Evolutionary conservation across 2,797 vertebrate species (phyloP), one percentile per base, ranked within the genome.

Genomic region (Pangasius mekongensis): DNA sequence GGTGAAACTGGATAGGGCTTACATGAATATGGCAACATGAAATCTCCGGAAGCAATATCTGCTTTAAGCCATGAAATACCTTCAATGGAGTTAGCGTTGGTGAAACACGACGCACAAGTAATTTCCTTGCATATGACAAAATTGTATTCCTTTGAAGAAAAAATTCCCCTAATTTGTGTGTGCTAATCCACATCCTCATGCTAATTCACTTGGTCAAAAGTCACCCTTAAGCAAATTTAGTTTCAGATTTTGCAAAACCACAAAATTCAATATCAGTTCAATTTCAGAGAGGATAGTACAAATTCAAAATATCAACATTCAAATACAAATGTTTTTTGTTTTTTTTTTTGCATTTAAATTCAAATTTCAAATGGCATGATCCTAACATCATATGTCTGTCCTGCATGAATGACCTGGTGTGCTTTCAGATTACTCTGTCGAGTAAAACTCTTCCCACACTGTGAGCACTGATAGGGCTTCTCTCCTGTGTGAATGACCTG

Each of bases 391-490:
- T 20, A n/a, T 4, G 47, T 24, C 39, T 74, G 13, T 49, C 43
- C 43, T 76, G 73, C 52, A 27, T 76, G 73, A 76, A 52, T 76
- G 47, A 7, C 5, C 13, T n/a, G 24, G 16, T 52, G 73, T 49
- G 73, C 24, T n/a, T 27, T 49, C 24, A 76, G 73, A 76, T 11
- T n/a, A 52, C 73, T 76, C 43, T 16, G 73, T 76, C 43, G 24
- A 49, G 43, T 49, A 76, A 76, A 76, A 16, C 27, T 18, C 74
- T n/a, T 77, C 74, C 74, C 71, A 47, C 71, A 74, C 39, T 47
- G 8, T 24, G 39, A 47, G 22, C 71, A 74, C 39, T n/a, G 47
- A n/a, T n/a, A n/a, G 0, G 73, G 27, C 24, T n/a, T 76, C 73
- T 76, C 22, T 47, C 43, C 24, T 8, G 73, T 73, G 36, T 73